phyloP scores from a whole-genome alignment of 2,888 invertebrate genomes.

The Nomada ferruginata region DNA sequence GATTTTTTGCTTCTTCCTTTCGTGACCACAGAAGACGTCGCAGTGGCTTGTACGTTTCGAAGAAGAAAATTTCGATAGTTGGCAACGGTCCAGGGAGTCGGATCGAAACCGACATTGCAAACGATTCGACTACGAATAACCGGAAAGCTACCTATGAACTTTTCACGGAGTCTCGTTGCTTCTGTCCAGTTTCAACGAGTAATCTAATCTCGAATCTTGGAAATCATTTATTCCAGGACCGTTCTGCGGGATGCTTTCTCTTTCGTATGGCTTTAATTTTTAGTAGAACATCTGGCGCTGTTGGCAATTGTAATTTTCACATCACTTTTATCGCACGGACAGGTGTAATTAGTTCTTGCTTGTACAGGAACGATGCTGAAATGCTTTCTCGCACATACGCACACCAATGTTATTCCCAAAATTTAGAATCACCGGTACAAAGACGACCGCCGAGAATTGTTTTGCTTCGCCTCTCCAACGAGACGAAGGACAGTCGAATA shows the following conservation, averaged over 20 bases:
- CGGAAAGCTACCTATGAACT: constrained; percentile 51
- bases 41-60: constrained; percentile 28
- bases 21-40: constrained; percentile 23
- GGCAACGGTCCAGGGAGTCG: constrained; percentile 64
- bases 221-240: constrained; percentile 11
- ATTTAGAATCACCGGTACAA: too few relatives aligned
- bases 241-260: not conserved
- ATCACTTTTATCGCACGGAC: not conserved
- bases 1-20: constrained; percentile 34
- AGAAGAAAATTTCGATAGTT: constrained; percentile 61
- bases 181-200: constrained; percentile 15
- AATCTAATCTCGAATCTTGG: constrained; percentile 26
- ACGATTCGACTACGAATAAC: constrained; percentile 41
- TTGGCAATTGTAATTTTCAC: not conserved
- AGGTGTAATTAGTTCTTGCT: too few relatives aligned
- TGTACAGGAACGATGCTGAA: too few relatives aligned
- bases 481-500: not conserved
- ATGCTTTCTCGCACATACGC: too few relatives aligned
- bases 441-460: too few relatives aligned
- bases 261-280: not conserved
- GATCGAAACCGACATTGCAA: constrained; percentile 69
- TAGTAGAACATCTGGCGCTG: not conserved
- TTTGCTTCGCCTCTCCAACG: not conserved
- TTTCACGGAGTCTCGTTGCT: constrained; percentile 19
- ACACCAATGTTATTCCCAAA: too few relatives aligned